Evolutionary conservation across 2,797 vertebrate genomes (phyloP).

Genomic region (Staurois parvus): DNA sequence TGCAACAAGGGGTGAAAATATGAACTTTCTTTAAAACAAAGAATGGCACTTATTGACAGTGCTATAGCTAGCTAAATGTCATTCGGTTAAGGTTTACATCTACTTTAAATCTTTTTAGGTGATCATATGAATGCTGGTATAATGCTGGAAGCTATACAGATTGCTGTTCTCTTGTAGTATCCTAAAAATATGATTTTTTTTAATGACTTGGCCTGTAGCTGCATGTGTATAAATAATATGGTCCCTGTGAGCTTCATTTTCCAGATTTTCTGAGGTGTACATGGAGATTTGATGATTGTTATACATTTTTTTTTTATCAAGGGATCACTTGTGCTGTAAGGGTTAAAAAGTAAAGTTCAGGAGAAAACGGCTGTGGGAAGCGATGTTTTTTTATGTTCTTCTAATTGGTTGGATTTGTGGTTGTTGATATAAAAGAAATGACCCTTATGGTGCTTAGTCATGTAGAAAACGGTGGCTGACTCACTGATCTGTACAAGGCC

Average conservation of each 20-base stretch:
- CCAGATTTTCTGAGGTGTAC: background rate
- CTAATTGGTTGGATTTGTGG: background rate
- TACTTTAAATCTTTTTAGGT: no score
- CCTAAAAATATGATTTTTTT: background rate
- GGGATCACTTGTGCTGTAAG: background rate
- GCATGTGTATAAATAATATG: background rate
- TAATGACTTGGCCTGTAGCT: background rate
- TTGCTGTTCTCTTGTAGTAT: background rate
- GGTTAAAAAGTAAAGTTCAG: background rate
- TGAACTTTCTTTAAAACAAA: no score
- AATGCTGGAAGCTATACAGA: background rate
- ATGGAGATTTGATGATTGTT: background rate
- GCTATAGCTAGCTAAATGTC: no score
- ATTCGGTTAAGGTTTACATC: no score
- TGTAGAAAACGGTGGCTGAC: conserved; percentile 28
- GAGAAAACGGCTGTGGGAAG: background rate
- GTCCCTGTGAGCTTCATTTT: background rate
- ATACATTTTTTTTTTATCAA: background rate
- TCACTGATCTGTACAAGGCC: conserved; percentile 35
- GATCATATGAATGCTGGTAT: no score
- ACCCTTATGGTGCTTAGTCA: conserved; percentile 32
- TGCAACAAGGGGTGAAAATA: no score
- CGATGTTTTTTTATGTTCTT: background rate
- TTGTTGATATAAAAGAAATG: conserved; percentile 16
- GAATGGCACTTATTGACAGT: no score